These are phyloP conservation scores for Vidua chalybeata DNA, from an alignment of 2,113 vertebrate genomes.

Conservation along the genomic window DNA sequence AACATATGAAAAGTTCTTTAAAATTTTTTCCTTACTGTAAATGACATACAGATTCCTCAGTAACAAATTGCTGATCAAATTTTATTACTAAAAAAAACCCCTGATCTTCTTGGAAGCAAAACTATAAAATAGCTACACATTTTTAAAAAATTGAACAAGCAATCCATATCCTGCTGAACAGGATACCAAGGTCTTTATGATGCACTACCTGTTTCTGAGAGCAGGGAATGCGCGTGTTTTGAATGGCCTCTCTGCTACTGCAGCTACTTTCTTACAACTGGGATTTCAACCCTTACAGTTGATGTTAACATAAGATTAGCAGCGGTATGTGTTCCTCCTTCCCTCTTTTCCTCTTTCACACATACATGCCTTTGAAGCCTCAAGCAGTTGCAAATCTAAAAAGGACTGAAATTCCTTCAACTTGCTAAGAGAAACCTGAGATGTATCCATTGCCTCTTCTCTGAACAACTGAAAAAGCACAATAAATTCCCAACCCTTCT, in stretches of 20 bases:
- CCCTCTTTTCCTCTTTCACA: background rate
- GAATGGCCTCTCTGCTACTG: background rate
- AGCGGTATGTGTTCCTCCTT: background rate
- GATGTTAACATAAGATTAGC: background rate
- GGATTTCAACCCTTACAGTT: background rate
- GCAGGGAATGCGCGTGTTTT: background rate
- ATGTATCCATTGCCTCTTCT: background rate
- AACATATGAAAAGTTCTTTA: background rate
- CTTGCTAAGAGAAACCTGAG: constrained; percentile 26
- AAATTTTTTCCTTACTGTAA: background rate
- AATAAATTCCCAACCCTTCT: background rate
- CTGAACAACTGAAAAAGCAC: constrained; percentile 34
- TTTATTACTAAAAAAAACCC: background rate
- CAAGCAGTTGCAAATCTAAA: background rate
- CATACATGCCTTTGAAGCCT: background rate
- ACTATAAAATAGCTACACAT: background rate
- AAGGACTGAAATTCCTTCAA: constrained; percentile 27
- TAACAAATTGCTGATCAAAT: background rate
- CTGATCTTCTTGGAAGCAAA: background rate
- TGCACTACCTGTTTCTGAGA: background rate
- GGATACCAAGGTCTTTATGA: background rate
- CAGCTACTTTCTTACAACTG: background rate
- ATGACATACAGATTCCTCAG: background rate
- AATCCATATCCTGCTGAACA: background rate
- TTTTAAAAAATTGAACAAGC: background rate